Conservation (phyloP, 2,797 vertebrate species). For the Phyllotis vaccarum region DNA sequence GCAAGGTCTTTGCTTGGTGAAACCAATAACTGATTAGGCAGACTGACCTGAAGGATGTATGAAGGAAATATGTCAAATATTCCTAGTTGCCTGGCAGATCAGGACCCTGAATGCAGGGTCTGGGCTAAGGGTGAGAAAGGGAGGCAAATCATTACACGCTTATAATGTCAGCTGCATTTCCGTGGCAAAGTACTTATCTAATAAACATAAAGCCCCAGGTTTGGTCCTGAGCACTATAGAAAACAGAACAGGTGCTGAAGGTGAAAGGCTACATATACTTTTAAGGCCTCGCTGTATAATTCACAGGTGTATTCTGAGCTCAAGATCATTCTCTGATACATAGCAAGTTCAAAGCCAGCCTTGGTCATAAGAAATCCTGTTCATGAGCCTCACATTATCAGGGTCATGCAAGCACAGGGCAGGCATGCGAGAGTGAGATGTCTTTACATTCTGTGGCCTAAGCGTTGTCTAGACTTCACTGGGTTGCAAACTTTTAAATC, state of each 20-base stretch:
- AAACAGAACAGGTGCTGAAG: neutral
- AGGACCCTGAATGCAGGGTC: neutral
- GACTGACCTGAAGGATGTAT: neutral
- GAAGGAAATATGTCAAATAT: slow-evolving; percentile 37
- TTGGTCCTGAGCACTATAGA: neutral
- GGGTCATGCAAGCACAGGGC: neutral
- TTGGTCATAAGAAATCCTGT: neutral
- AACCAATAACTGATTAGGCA: slow-evolving; percentile 41
- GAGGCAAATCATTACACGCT: neutral
- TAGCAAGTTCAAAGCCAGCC: neutral
- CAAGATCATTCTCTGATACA: neutral
- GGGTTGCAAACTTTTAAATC: neutral
- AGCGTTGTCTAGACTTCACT: neutral
- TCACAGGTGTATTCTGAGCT: neutral
- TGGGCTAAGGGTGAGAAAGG: neutral
- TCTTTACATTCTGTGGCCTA: neutral
- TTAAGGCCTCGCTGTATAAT: neutral
- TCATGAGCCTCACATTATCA: neutral
- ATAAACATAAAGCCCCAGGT: neutral
- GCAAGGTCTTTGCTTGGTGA: slow-evolving; percentile 43
- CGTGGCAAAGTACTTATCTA: neutral
- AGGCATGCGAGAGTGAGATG: neutral
- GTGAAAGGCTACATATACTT: neutral
- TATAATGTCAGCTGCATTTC: neutral
- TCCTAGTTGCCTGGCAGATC: neutral